Conservation (phyloP, 2,888 invertebrate genomes). For the Acanthosoma haemorrhoidale region DNA sequence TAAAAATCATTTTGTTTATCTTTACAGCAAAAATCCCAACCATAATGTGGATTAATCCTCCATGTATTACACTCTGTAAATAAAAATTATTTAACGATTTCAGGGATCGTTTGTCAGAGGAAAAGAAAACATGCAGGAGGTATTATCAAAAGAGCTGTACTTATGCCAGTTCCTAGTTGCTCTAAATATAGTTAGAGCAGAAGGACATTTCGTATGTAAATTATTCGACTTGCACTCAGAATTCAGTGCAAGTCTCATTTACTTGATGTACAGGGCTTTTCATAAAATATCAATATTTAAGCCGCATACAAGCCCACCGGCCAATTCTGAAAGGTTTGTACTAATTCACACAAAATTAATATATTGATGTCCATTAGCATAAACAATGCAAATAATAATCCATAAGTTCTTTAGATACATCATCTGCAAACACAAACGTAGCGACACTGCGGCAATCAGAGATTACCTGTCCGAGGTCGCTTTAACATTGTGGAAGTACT, state of each 20-base stretch:
- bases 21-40: too few relatives aligned
- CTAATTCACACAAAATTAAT: background rate
- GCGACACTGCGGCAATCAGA: slow-evolving; percentile 57
- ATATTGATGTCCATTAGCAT: background rate
- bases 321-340: slow-evolving; percentile 84
- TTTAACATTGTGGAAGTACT: slow-evolving; percentile 54
- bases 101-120: slow-evolving; percentile 94
- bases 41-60: too few relatives aligned
- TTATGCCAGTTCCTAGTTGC: slow-evolving; percentile 91
- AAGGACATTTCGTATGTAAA: slow-evolving; percentile 94
- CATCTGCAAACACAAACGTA: slow-evolving; percentile 71
- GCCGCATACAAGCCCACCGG: slow-evolving; percentile 93
- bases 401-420: slow-evolving; percentile 62
- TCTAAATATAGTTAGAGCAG: slow-evolving; percentile 71
- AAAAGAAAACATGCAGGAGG: slow-evolving; percentile 91
- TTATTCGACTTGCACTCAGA: slow-evolving; percentile 91
- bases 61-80: too few relatives aligned
- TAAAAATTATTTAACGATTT: slow-evolving; percentile 42
- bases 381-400: too few relatives aligned
- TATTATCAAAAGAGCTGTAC: slow-evolving; percentile 88
- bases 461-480: slow-evolving; percentile 70
- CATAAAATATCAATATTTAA: slow-evolving; percentile 81
- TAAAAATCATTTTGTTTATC: too few relatives aligned
- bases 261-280: slow-evolving; percentile 87
- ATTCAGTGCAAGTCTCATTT: slow-evolving; percentile 89